These are phyloP conservation scores for Phyllostomus hastatus DNA, from an alignment of 2,113 vertebrate genomes.

Conservation along the genomic window DNA sequence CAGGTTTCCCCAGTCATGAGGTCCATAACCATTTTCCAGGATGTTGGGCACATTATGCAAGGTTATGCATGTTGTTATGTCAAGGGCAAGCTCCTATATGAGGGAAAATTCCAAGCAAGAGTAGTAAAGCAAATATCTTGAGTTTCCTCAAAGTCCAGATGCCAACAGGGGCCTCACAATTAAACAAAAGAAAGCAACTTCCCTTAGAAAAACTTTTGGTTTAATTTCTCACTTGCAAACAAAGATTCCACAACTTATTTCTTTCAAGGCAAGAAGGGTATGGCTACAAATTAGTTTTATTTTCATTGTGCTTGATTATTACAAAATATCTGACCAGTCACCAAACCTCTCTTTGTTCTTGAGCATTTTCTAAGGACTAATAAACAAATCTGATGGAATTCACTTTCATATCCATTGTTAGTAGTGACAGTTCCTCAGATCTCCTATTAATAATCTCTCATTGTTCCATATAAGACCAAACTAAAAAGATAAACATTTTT, in stretches of 20 bases:
- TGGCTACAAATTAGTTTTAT: neutral
- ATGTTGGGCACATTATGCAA: neutral
- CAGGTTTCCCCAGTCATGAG: neutral
- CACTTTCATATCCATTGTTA: neutral
- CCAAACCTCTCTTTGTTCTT: neutral
- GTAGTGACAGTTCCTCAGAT: neutral
- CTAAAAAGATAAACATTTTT: neutral
- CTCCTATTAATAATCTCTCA: neutral
- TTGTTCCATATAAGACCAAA: neutral
- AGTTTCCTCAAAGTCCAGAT: neutral
- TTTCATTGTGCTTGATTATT: neutral
- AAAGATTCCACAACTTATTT: neutral
- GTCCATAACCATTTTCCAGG: neutral
- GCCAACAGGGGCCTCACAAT: neutral
- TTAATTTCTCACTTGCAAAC: neutral
- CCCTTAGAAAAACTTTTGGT: neutral
- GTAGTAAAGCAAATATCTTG: neutral
- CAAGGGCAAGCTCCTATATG: rapidly evolving
- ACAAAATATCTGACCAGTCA: neutral
- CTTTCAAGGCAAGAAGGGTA: neutral
- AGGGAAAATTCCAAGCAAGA: neutral
- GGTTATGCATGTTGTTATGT: too few relatives aligned
- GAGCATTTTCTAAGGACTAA: neutral
- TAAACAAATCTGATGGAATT: neutral
- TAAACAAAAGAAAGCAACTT: neutral